Percentiles rank a stretch among this genome's conserved stretches.
These are phyloP conservation scores for Kryptolebias marmoratus DNA, from an alignment of 2,113 vertebrate species.

Conservation along the genomic window DNA sequence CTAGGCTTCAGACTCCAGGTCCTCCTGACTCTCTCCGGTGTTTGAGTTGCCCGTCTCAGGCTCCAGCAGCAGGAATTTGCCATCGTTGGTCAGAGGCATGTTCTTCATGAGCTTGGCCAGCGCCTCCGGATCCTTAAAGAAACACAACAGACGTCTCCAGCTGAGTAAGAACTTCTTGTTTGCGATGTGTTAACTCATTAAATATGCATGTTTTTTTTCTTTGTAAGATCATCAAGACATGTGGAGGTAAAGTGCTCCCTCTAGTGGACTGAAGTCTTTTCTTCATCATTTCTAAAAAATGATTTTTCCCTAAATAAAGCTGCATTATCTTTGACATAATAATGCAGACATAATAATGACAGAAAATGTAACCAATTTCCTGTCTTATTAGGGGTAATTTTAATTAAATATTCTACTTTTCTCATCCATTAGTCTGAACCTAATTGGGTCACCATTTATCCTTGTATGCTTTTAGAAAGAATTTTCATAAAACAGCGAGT, in stretches of 20 bases:
- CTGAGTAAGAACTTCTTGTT: not conserved
- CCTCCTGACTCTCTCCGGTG: constrained; percentile 78
- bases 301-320: not conserved
- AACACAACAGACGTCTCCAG: not conserved
- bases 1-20: constrained; percentile 93
- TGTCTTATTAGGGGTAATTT: too few species aligned
- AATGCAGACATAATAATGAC: too few species aligned
- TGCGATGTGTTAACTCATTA: not conserved
- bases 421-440: too few species aligned
- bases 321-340: not conserved
- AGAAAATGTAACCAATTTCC: too few species aligned
- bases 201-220: not conserved
- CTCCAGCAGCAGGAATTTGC: constrained; percentile 91
- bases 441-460: too few species aligned
- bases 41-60: constrained; percentile 75
- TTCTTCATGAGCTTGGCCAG: constrained; percentile 92
- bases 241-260: constrained; percentile 16
- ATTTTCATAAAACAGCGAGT: too few species aligned
- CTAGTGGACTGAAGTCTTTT: constrained; percentile 7
- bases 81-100: constrained; percentile 90
- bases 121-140: constrained; percentile 89
- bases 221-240: too few species aligned
- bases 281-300: not conserved
- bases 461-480: too few species aligned
- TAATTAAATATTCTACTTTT: not conserved